Evolutionary conservation across 2,888 invertebrate genomes (phyloP), one percentile per base, ranked within the genome.

Genomic region (Rhagonycha fulva): DNA sequence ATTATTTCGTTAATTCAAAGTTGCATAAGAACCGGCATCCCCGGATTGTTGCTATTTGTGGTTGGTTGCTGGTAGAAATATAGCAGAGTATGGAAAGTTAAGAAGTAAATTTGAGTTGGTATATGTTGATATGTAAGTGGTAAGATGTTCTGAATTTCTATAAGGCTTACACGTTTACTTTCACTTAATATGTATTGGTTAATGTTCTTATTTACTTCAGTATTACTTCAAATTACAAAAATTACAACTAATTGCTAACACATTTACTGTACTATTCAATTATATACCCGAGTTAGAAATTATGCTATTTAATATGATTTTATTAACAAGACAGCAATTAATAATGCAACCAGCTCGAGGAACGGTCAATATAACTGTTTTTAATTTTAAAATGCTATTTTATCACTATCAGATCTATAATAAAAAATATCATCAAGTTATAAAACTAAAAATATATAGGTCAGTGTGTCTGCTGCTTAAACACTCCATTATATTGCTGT

Each of bases 21-120:
- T 66, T 66, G 63, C 63, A 66, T 66, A 66, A 66, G 23, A 66
- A 66, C 63, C 63, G 63, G 63, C 63, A 66, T 47, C 47, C 63
- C 26, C 63, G 24, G 26, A 66, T 24, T 24, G 63, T 66, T 62
- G 12, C 63, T 24, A 66, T 66, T 66, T 24, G 63, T 66, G 63
- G 63, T 66, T 66, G 26, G n/a, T 47, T 47, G 47, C 47, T 47
- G 47, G 47, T 47, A 47, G 47, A 47, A 47, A 12, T 47, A 47
- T n/a, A 47, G 47, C 47, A n/a, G 47, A n/a, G 47, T 66, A 66
- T 66, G 63, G 63, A 66, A 66, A 66, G 63, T 66, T 26, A n/a
- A n/a, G 63, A 66, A 66, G 47, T 47, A 47, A 47, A 26, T 66
- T 66, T 66, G 63, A 24, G 26, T 24, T 66, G 47, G 24, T 66